Conservation (phyloP, 2,113 vertebrate species). For the Malurus alboscapulatus region DNA sequence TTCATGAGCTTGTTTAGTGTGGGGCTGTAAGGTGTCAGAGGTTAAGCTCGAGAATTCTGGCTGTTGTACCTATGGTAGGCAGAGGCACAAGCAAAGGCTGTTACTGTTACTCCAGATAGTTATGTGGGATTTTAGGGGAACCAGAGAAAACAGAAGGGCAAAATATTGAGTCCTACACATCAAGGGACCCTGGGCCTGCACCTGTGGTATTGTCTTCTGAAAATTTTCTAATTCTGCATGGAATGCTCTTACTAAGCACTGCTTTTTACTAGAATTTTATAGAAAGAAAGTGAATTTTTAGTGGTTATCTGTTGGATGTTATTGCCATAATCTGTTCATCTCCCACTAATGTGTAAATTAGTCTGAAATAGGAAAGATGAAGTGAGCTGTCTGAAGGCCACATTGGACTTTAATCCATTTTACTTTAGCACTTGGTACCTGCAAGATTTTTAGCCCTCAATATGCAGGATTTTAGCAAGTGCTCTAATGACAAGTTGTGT, state of each 20-base stretch:
- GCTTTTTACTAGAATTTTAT: neutral
- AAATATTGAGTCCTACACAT: neutral
- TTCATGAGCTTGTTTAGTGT: neutral
- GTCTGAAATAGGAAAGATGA: neutral
- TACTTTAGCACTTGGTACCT: neutral
- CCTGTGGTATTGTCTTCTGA: neutral
- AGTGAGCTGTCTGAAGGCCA: neutral
- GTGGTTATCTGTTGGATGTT: neutral
- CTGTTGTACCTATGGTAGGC: neutral
- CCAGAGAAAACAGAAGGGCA: neutral
- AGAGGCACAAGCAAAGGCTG: neutral
- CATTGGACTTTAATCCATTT: neutral
- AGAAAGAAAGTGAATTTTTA: neutral
- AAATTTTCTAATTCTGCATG: neutral
- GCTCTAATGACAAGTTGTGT: neutral
- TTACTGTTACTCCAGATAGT: neutral
- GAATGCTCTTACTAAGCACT: neutral
- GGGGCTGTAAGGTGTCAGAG: neutral
- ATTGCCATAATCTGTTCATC: neutral
- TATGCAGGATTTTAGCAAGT: neutral
- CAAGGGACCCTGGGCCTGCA: neutral
- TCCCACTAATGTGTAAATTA: neutral
- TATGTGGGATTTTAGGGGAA: neutral
- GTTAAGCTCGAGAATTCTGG: neutral
- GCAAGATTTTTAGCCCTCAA: neutral